phyloP scores from a whole-genome alignment of 2,888 invertebrate species.

The Troglohyphantes excavatus region DNA sequence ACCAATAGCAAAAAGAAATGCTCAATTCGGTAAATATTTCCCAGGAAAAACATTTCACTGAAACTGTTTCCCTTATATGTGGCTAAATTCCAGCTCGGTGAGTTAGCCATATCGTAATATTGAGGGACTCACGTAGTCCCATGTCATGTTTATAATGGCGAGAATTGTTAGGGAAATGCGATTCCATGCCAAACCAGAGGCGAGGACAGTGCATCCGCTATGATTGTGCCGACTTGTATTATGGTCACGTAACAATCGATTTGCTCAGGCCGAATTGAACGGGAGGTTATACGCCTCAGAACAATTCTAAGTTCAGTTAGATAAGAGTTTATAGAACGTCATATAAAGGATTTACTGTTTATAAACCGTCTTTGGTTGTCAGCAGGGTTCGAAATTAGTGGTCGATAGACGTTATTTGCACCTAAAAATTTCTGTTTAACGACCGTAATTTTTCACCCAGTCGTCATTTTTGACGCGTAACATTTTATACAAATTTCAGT shows the following conservation, averaged over 20 bases:
- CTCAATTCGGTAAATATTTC: no score
- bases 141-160: neutral
- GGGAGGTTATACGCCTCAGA: neutral
- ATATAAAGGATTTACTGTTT: neutral
- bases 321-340: neutral
- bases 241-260: neutral
- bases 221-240: constrained; percentile 6
- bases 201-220: neutral
- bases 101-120: neutral
- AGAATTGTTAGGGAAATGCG: neutral
- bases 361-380: neutral
- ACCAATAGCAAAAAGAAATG: no score
- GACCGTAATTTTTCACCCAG: no score
- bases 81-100: neutral
- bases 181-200: neutral
- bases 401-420: no score
- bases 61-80: no score
- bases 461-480: no score
- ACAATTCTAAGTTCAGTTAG: neutral
- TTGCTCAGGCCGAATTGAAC: neutral
- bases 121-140: neutral
- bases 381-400: no score
- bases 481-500: no score
- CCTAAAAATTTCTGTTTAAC: no score
- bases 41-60: no score